Evolutionary conservation across 2,113 vertebrate species (phyloP).

Genomic region (Apteryx mantelli): DNA sequence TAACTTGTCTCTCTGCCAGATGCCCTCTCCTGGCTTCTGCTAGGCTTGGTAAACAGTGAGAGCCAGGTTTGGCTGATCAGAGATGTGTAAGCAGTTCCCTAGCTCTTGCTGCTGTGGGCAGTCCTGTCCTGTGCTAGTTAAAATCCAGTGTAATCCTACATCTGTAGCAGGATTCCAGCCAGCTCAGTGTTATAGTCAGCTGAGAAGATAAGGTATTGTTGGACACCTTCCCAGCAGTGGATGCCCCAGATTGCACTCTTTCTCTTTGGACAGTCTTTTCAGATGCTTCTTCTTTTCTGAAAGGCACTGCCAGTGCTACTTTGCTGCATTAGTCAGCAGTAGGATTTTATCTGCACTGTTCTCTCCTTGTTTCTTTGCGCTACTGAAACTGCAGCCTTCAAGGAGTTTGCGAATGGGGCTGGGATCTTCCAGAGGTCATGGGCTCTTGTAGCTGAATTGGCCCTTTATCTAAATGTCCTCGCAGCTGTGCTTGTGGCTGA

Average conservation of each 20-base stretch:
- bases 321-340: background rate
- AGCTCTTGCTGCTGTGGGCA: background rate
- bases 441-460: too few relatives aligned
- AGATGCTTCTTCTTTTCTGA: background rate
- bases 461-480: too few relatives aligned
- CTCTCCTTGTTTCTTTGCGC: background rate
- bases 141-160: background rate
- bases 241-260: background rate
- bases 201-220: fast-evolving
- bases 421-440: too few relatives aligned
- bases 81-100: background rate
- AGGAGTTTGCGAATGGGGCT: too few relatives aligned
- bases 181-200: background rate
- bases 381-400: background rate
- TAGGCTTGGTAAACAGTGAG: background rate
- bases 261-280: background rate
- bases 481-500: too few relatives aligned
- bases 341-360: background rate
- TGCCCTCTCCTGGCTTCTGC: background rate
- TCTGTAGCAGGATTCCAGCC: background rate
- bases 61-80: background rate
- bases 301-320: background rate
- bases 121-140: background rate
- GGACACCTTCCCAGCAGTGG: background rate
- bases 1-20: background rate